Evolutionary conservation across 2,888 invertebrate species (phyloP), one percentile per base, ranked within the genome.

Genomic region (Cephus nigrinus): DNA sequence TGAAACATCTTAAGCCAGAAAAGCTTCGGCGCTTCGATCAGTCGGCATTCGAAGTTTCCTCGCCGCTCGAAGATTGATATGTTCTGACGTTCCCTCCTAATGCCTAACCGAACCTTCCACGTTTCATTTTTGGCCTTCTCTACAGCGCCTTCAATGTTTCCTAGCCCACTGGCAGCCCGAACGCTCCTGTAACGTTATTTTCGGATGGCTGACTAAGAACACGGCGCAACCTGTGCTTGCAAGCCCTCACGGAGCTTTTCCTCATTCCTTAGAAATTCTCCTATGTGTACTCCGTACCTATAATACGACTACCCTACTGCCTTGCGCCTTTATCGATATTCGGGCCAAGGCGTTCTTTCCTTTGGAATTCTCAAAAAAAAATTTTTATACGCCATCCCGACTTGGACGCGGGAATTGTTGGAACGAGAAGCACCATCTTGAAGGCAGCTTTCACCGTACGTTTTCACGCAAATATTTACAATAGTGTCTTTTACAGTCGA

Each of bases 131-230:
- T 55, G 40, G 40, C 23, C 15, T 55, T 55, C 40, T 40, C 71
- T 71, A 71, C 71, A 31, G 71, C 15, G 71, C 71, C 71, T 30
- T 71, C 78, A 75, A 73, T 34, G 5, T 33, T 73, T 73, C 74
- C 74, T 35, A 33, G 32, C 1, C 34, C 35, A 11, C 74, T 82
- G 80, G 80, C 82, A 78, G 81, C 77, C 84, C 84, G 84, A 82
- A 82, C 80, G 81, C 81, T 80, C 80, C 78, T 77, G 80, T 78
- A 73, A 68, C 36, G 82, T 84, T 87, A 87, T 86, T 85, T 86
- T 86, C 86, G 86, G 86, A 82, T 35, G 75, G 77, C 80, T 87
- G 87, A 85, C 85, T 86, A 86, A 87, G 78, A 77, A 74, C 74
- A 80, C 79, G 71, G 31, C 73, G 78, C 78, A 78, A 78, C 78